Percentiles rank a stretch among this genome's conserved stretches.
Conservation (phyloP, 2,888 invertebrate genomes). For the Dynastes hyllus region DNA sequence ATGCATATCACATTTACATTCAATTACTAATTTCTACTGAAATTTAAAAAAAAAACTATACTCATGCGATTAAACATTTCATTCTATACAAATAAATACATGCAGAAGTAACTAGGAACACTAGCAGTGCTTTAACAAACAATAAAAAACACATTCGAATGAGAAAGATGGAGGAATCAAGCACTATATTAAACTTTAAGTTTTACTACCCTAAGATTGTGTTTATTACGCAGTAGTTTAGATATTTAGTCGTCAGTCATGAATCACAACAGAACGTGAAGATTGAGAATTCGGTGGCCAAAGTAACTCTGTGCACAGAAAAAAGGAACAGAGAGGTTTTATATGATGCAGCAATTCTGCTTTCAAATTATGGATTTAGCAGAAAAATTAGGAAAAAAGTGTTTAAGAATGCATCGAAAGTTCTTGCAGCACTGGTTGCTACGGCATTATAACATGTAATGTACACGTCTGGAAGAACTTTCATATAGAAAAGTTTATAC, state of each 20-base stretch:
- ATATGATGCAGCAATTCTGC: conserved; percentile 59
- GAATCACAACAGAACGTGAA: conserved; percentile 36
- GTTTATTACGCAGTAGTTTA: conserved; percentile 13
- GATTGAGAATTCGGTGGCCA: conserved; percentile 65
- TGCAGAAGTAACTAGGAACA: conserved; percentile 35
- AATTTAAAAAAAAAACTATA: no score
- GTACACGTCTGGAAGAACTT: background rate
- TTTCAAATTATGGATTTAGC: conserved; percentile 57
- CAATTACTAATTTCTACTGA: no score
- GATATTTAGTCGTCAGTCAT: conserved; percentile 28
- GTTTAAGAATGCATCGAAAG: background rate
- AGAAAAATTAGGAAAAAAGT: background rate
- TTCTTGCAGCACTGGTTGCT: background rate
- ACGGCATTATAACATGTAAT: no score
- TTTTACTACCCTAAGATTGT: conserved; percentile 9
- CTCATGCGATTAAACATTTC: no score
- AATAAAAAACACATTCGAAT: conserved; percentile 6
- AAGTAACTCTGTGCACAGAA: conserved; percentile 68
- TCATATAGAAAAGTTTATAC: background rate
- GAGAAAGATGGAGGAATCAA: conserved; percentile 40
- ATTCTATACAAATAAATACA: conserved; percentile 10
- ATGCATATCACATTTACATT: no score
- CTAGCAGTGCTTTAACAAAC: conserved; percentile 51
- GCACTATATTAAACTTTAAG: background rate
- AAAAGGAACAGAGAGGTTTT: conserved; percentile 53